phyloP scores from a whole-genome alignment of 2,888 invertebrate genomes.

The Scaptomyza polygonia region DNA sequence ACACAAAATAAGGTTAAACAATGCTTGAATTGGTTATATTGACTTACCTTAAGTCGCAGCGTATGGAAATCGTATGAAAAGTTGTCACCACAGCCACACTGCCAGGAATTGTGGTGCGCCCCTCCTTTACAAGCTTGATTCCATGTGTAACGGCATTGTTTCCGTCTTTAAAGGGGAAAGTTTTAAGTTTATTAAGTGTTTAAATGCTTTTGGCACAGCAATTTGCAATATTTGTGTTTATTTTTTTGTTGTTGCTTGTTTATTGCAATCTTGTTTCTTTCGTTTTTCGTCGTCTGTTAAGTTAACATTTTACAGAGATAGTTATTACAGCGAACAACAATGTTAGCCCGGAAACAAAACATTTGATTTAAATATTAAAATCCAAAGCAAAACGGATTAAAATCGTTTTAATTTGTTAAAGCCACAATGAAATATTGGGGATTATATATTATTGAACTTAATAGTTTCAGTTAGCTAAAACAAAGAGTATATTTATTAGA shows the following conservation, averaged over 20 bases:
- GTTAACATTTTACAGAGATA: slow-evolving; percentile 26
- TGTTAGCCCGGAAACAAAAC: not conserved
- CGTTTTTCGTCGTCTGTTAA: slow-evolving; percentile 16
- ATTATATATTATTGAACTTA: not conserved
- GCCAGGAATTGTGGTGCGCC: not conserved
- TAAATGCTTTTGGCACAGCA: slow-evolving; percentile 2
- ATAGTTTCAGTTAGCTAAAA: not conserved
- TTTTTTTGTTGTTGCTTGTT: slow-evolving; percentile 1
- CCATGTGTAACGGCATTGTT: not conserved
- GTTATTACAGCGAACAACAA: slow-evolving; percentile 5
- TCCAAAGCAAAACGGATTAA: not conserved
- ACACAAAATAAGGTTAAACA: not conserved
- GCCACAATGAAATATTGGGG: not conserved
- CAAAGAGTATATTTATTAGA: too few species aligned
- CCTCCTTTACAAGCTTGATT: not conserved
- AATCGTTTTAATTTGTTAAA: not conserved
- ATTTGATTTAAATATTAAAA: not conserved
- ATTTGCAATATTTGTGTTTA: slow-evolving; percentile 20
- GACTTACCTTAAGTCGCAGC: not conserved
- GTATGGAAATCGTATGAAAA: slow-evolving; percentile 13
- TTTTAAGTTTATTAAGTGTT: not conserved
- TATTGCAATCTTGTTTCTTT: slow-evolving; percentile 13
- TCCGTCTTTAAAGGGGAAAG: slow-evolving; percentile 2
- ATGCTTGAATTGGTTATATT: not conserved
- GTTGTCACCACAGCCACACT: too few species aligned